phyloP scores from a whole-genome alignment of 2,888 invertebrate genomes.

The Coenonympha arcania region DNA sequence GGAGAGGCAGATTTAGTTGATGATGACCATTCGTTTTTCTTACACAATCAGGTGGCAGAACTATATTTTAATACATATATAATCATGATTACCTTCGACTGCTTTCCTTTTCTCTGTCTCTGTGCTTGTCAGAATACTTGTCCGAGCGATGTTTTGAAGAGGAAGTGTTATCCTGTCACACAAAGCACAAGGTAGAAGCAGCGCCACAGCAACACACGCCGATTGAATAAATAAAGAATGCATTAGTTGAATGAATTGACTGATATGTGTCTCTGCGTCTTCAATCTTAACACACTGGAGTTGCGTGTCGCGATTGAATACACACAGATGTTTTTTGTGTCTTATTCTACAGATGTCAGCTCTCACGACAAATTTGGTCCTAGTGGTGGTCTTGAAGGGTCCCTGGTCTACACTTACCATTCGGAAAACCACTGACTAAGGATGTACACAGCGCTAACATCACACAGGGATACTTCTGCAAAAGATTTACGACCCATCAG shows the following conservation, averaged over 20 bases:
- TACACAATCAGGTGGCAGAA: neutral
- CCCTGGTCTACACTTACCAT: conserved; percentile 79
- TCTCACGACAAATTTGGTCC: conserved; percentile 40
- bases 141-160: conserved; percentile 73
- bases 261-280: conserved; percentile 50
- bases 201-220: conserved; percentile 75
- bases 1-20: too few relatives aligned
- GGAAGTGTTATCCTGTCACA: conserved; percentile 75
- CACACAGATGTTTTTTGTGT: conserved; percentile 50
- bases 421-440: conserved; percentile 75
- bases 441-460: conserved; percentile 79
- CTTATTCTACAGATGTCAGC: conserved; percentile 54
- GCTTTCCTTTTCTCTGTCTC: conserved; percentile 60
- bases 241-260: conserved; percentile 66
- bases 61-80: neutral
- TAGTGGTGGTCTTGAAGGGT: conserved; percentile 53
- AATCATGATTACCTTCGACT: conserved; percentile 48
- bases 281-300: conserved; percentile 41
- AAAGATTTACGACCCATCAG: conserved; percentile 84
- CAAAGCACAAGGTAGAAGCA: conserved; percentile 76
- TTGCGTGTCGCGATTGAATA: conserved; percentile 44
- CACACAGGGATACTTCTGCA: conserved; percentile 83
- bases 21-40: too few relatives aligned
- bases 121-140: conserved; percentile 73
- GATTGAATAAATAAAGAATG: conserved; percentile 72